phyloP scores from a whole-genome alignment of 2,888 invertebrate species.

The Lasioglossum oenotherae region DNA sequence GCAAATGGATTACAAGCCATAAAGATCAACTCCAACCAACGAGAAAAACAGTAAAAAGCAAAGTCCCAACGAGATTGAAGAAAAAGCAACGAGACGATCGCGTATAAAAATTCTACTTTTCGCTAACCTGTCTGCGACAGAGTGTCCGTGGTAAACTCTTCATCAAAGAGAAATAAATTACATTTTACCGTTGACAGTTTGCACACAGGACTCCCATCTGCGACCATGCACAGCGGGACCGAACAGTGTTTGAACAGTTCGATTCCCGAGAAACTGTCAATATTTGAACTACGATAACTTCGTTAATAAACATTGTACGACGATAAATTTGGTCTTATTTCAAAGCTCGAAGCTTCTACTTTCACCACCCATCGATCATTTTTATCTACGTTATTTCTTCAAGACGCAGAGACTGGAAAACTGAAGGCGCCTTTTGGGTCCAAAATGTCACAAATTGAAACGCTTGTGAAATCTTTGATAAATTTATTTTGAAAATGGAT shows the following conservation, averaged over 20 bases:
- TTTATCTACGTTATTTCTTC: neutral
- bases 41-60: neutral
- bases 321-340: neutral
- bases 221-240: neutral
- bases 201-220: neutral
- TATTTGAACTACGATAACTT: neutral
- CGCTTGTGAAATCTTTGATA: neutral
- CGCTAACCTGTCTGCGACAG: neutral
- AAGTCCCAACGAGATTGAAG: neutral
- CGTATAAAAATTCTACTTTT: neutral
- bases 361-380: neutral
- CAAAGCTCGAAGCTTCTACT: neutral
- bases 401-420: neutral
- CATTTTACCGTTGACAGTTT: neutral
- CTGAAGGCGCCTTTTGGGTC: neutral
- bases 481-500: accelerated
- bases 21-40: neutral
- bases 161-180: neutral
- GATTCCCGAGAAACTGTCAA: slow-evolving; percentile 1
- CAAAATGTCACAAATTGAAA: neutral
- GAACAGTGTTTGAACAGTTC: neutral
- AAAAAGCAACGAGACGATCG: neutral
- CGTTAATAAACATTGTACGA: neutral
- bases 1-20: neutral
- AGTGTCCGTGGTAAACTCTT: neutral